Evolutionary conservation across 2,113 vertebrate species (phyloP).

Genomic region (Sylvilagus bachmani): DNA sequence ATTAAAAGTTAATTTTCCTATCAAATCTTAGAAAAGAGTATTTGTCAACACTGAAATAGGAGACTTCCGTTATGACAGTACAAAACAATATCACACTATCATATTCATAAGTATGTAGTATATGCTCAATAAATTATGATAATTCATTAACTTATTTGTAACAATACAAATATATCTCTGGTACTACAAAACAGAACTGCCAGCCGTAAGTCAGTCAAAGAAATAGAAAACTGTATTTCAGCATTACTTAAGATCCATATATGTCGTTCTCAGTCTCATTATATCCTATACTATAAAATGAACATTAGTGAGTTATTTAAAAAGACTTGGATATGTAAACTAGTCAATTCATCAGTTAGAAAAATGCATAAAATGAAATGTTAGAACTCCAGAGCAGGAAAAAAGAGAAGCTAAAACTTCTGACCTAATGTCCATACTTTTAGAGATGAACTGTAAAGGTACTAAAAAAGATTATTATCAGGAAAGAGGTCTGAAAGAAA

Average conservation of each 20-base stretch:
- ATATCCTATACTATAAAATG: slow-evolving; percentile 41
- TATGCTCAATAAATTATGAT: slow-evolving; percentile 38
- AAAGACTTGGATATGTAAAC: slow-evolving; percentile 51
- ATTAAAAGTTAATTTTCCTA: slow-evolving; percentile 63
- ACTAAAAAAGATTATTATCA: slow-evolving; percentile 33
- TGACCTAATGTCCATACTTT: neutral
- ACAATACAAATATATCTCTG: slow-evolving; percentile 39
- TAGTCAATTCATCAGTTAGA: slow-evolving; percentile 47
- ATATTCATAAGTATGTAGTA: slow-evolving; percentile 21
- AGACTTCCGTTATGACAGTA: slow-evolving; percentile 7
- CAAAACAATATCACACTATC: neutral
- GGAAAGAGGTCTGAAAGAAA: neutral
- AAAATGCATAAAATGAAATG: slow-evolving; percentile 36
- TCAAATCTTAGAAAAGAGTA: slow-evolving; percentile 60
- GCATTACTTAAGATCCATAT: slow-evolving; percentile 45
- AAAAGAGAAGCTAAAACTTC: slow-evolving; percentile 65
- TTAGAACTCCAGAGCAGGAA: neutral
- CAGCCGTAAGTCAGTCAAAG: slow-evolving; percentile 13
- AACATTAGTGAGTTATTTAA: slow-evolving; percentile 47
- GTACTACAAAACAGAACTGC: slow-evolving; percentile 58
- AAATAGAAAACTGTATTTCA: slow-evolving; percentile 61
- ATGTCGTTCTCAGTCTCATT: slow-evolving; percentile 9
- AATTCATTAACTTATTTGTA: slow-evolving; percentile 58
- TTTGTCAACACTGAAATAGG: slow-evolving; percentile 46
- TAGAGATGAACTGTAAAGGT: slow-evolving; percentile 41